Evolutionary conservation across 2,888 invertebrate genomes (phyloP).

Genomic region (Melanotus villosus): DNA sequence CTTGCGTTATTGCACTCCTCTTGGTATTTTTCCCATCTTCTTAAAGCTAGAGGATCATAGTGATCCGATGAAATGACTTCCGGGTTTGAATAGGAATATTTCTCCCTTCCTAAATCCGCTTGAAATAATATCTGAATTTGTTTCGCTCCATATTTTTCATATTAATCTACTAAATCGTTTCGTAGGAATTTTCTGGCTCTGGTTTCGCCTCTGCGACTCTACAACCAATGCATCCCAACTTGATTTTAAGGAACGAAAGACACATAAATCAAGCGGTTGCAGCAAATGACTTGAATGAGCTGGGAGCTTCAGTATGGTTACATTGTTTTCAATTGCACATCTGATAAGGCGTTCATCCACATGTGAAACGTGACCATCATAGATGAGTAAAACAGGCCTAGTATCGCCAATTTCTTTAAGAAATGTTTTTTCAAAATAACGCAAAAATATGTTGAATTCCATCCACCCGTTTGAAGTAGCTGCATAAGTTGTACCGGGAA

Average conservation of each 20-base stretch:
- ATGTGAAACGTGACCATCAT: neutral
- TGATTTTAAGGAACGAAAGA: neutral
- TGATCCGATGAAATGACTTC: no score
- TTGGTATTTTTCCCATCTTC: no score
- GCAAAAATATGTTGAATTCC: neutral
- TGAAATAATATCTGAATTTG: no score
- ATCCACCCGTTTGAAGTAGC: no score
- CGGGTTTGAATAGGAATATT: no score
- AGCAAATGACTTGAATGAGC: no score
- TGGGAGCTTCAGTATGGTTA: neutral
- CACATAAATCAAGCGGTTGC: neutral
- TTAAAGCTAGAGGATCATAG: no score
- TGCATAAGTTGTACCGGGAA: neutral
- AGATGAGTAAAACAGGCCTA: neutral
- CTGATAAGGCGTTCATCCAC: no score
- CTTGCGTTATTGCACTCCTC: no score
- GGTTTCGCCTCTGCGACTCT: neutral
- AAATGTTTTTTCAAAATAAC: neutral
- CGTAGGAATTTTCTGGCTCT: neutral
- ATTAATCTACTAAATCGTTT: neutral
- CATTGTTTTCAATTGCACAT: neutral
- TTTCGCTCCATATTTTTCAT: neutral
- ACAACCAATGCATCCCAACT: neutral
- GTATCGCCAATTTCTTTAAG: neutral
- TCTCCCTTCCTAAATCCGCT: no score